Conservation (phyloP, 2,888 invertebrate genomes). For the Stenchaetothrips biformis region DNA sequence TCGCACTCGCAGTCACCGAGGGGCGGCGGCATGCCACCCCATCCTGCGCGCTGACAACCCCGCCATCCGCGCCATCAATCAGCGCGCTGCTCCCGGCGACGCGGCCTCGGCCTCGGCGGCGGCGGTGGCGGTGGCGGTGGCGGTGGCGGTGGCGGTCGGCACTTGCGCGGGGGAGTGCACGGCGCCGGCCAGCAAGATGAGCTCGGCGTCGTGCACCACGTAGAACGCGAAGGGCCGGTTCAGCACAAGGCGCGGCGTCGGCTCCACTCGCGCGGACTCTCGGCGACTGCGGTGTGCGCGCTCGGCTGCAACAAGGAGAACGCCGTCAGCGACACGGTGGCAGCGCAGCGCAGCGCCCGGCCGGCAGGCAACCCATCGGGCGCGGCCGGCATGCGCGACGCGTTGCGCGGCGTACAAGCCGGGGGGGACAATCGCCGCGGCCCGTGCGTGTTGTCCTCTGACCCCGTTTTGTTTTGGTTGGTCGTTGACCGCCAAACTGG, state of each 20-base stretch:
- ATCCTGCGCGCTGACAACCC: neutral
- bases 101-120: too few relatives aligned
- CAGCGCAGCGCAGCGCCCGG: neutral
- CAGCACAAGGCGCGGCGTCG: conserved; percentile 4
- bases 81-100: neutral
- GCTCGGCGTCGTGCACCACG: conserved; percentile 6
- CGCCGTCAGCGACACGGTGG: too few relatives aligned
- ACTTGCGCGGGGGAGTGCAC: neutral
- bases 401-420: too few relatives aligned
- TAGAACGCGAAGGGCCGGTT: conserved; percentile 14
- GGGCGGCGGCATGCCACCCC: too few relatives aligned
- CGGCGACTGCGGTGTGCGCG: neutral
- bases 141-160: neutral
- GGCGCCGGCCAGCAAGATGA: conserved; percentile 2
- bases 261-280: neutral
- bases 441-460: too few relatives aligned
- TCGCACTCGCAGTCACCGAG: too few relatives aligned
- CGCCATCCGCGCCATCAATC: neutral
- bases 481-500: too few relatives aligned
- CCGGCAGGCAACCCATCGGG: neutral
- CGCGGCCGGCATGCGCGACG: neutral
- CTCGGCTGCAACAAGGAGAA: neutral
- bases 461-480: too few relatives aligned
- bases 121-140: neutral
- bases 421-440: too few relatives aligned